phyloP scores from a whole-genome alignment of 1,140 invertebrate species.

The Gryon sp. region DNA sequence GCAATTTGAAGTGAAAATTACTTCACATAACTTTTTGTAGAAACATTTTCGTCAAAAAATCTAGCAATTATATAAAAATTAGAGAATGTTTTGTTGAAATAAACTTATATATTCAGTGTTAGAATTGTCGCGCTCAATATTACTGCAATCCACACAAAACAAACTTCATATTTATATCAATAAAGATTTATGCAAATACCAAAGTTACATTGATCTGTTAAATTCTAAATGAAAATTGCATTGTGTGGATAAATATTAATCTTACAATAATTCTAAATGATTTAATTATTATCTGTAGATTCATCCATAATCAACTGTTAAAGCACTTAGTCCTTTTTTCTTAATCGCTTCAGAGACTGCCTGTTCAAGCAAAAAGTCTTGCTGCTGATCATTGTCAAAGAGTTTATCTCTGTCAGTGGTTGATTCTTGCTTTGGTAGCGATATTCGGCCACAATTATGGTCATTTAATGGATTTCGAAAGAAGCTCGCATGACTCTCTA shows the following conservation, averaged over 20 bases:
- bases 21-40: too few species aligned
- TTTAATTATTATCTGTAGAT: not conserved
- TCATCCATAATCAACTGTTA: constrained; percentile 78
- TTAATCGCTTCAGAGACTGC: constrained; percentile 85
- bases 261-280: too few species aligned
- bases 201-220: too few species aligned
- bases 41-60: too few species aligned
- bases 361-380: constrained; percentile 82
- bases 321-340: constrained; percentile 84
- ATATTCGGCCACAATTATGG: too few species aligned
- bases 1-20: too few species aligned
- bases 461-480: not conserved
- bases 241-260: constrained; percentile 14
- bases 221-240: constrained; percentile 3
- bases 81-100: too few species aligned
- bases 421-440: not conserved
- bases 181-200: too few species aligned
- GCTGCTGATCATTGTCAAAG: constrained; percentile 72
- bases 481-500: constrained; percentile 1
- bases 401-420: constrained; percentile 67
- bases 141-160: constrained; percentile 15
- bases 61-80: too few species aligned
- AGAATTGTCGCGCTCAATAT: too few species aligned
- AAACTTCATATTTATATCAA: not conserved
- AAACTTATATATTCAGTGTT: too few species aligned